Percentiles rank a stretch among this genome's conserved stretches.
phyloP scores from a whole-genome alignment of 2,797 vertebrate genomes.

The Fistularia commersonii region DNA sequence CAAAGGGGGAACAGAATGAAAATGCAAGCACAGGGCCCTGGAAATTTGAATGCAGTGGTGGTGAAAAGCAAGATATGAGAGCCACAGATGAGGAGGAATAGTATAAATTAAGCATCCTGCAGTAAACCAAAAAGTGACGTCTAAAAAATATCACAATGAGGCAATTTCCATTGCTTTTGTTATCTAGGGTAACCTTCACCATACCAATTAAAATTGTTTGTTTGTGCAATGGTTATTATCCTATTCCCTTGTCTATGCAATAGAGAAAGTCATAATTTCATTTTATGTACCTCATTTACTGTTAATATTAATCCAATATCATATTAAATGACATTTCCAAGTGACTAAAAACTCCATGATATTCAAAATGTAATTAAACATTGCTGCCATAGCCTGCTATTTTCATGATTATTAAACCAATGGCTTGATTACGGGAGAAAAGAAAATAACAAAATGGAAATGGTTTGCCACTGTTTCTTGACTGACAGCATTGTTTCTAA shows the following conservation, averaged over 20 bases:
- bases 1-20: constrained; percentile 2
- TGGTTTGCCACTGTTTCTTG: constrained; percentile 61
- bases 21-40: background rate
- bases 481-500: constrained; percentile 75
- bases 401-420: constrained; percentile 71
- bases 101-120: too few species aligned
- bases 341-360: constrained; percentile 59
- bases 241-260: constrained; percentile 38
- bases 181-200: constrained; percentile 32
- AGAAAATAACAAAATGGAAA: constrained; percentile 65
- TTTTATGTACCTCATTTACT: constrained; percentile 59
- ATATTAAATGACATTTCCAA: constrained; percentile 63
- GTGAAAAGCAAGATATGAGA: constrained; percentile 10
- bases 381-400: constrained; percentile 63
- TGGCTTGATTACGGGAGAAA: constrained; percentile 52
- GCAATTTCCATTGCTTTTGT: constrained; percentile 21
- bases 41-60: constrained; percentile 1
- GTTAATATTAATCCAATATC: constrained; percentile 68
- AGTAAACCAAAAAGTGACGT: background rate
- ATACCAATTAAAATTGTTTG: constrained; percentile 50
- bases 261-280: constrained; percentile 55
- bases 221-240: constrained; percentile 45
- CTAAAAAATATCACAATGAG: constrained; percentile 3
- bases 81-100: background rate
- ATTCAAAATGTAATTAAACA: constrained; percentile 76